phyloP scores from a whole-genome alignment of 2,113 vertebrate species.

The Caranx melampygus region DNA sequence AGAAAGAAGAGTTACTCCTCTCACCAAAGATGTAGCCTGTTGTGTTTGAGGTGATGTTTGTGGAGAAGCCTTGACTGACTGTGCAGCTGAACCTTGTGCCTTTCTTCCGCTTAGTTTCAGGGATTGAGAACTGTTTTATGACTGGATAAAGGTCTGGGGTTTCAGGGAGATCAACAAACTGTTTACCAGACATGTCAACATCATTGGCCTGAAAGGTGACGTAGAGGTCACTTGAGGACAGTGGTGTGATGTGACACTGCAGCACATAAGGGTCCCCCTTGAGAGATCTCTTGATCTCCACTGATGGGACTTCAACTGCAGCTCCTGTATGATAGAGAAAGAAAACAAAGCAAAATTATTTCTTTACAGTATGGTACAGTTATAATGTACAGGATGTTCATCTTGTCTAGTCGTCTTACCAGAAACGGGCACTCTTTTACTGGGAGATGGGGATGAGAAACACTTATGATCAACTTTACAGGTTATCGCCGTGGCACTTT shows the following conservation, averaged over 20 bases:
- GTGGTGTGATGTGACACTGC: constrained; percentile 63
- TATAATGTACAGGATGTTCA: not conserved
- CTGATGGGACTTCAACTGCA: constrained; percentile 36
- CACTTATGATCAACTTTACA: constrained; percentile 75
- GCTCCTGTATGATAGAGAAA: constrained; percentile 33
- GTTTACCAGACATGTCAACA: not conserved
- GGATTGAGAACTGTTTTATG: constrained; percentile 46
- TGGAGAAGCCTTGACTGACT: constrained; percentile 51
- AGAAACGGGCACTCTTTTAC: not conserved
- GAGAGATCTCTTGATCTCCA: constrained; percentile 73
- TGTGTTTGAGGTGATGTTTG: not conserved
- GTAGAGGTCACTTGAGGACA: constrained; percentile 59
- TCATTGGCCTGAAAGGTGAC: constrained; percentile 59
- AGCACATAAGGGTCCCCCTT: constrained; percentile 51
- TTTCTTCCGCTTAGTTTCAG: rapidly evolving
- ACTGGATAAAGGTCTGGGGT: constrained; percentile 35
- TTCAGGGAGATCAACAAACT: constrained; percentile 51
- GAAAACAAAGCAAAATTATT: not conserved
- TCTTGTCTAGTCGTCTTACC: constrained; percentile 32
- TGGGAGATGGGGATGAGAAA: constrained; percentile 9
- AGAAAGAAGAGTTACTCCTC: not conserved
- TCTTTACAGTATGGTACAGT: not conserved
- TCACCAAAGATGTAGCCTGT: constrained; percentile 58
- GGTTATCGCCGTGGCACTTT: constrained; percentile 17
- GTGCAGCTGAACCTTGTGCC: constrained; percentile 33